Base-by-base conservation (phyloP, 2,113 vertebrate genomes). In the Amazona vittata region DNA sequence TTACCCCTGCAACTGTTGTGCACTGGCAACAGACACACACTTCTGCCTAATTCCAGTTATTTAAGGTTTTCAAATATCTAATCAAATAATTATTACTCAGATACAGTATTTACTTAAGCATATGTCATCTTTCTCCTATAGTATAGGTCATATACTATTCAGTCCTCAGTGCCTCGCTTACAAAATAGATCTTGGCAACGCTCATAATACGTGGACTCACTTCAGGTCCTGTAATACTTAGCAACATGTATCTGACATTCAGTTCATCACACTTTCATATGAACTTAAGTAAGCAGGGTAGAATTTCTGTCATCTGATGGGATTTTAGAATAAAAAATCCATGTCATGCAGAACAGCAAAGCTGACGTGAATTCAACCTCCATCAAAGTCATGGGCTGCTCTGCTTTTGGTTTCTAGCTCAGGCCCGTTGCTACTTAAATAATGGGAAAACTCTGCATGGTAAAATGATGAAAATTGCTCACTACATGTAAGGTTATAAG, bases 231-330 rank as follows among this genome's bases (percentile, higher is more conserved):
- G 8, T 90, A 53, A 63, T 80, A 41, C 77, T 87, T 82, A 91
- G 70, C 46, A 79, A 35, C 47, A 10, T 76, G 96, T 96, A 85
- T 77, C 67, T 90, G 67, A 65, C 67, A 81, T 12, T 86, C 73
- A 59, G 75, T 64, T 94, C 44, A 29, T 85, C 63, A 86, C 85
- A 73, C 75, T 94, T 94, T 90, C 79, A 73, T 78, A 53, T 49
- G 19, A 90, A 93, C 41, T 82, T 70, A 87, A 62, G 73, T 91
- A 88, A 94, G 8, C 4, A 71, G n/a, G 31, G 44, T 53, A 91
- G 46, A 95, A 84, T 74, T 93, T 86, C 50, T 89, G 28, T 57
- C 49, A 76, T 77, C 75, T 95, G 63, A 29, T 79, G 57, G 39
- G n/a, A 90, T 76, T 93, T 88, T 83, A 80, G 53, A 59, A 64